Conservation (phyloP, 2,888 invertebrate species). For the Fabriciana adippe region DNA sequence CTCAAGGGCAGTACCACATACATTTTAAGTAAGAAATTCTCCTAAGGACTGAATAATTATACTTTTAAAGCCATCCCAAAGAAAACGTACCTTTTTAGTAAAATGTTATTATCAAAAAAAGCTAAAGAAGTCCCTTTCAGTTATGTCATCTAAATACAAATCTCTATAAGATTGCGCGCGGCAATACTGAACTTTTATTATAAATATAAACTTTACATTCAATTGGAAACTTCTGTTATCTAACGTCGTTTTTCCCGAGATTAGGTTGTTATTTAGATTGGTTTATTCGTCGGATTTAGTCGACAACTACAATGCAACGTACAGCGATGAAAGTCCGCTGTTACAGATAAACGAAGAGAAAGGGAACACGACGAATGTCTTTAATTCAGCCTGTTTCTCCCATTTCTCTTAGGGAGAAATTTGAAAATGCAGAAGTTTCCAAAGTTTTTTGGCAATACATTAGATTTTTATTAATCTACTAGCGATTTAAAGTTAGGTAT, state of each 20-base stretch:
- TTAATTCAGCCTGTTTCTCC: conserved; percentile 39
- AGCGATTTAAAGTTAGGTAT: no score
- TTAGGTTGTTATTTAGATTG: conserved; percentile 34
- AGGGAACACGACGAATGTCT: conserved; percentile 44
- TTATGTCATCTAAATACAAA: not conserved
- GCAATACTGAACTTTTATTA: conserved; percentile 10
- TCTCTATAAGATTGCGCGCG: conserved; percentile 1
- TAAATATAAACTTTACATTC: conserved; percentile 38
- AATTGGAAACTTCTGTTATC: conserved; percentile 30
- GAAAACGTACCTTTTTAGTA: no score
- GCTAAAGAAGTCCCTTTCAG: no score
- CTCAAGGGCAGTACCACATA: no score
- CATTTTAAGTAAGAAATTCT: no score
- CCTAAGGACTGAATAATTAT: no score
- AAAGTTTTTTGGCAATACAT: not conserved
- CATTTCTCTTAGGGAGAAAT: conserved; percentile 31
- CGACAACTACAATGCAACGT: conserved; percentile 40
- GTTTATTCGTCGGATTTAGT: conserved; percentile 34
- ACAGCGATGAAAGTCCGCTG: conserved; percentile 45
- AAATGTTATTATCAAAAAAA: no score
- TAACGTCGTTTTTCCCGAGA: conserved; percentile 23
- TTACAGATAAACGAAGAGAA: conserved; percentile 46
- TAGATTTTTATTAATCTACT: no score
- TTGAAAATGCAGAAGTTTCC: conserved; percentile 5
- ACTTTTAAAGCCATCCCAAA: no score